Percentiles rank a stretch among this genome's conserved stretches.
Evolutionary conservation across 2,888 invertebrate species (phyloP).

Genomic region (Agrotis puta): DNA sequence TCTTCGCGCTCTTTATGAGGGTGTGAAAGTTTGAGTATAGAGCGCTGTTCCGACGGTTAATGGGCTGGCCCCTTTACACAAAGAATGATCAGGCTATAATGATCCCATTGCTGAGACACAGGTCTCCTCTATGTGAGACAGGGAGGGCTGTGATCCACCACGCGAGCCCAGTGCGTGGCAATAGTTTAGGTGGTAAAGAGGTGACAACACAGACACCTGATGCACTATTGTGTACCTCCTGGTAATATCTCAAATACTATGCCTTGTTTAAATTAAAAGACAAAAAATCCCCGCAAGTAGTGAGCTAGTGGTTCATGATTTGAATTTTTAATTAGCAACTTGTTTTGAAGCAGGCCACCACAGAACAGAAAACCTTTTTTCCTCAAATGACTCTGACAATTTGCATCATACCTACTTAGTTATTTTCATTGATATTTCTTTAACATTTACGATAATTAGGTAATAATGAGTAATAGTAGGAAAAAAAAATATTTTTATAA

Average conservation of each 20-base stretch:
- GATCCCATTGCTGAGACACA: no score
- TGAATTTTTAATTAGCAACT: slow-evolving; percentile 49
- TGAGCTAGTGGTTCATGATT: slow-evolving; percentile 13
- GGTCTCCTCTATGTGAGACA: no score
- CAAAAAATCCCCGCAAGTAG: slow-evolving; percentile 2
- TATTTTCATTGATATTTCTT: neutral
- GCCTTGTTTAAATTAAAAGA: neutral
- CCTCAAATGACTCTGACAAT: slow-evolving; percentile 31
- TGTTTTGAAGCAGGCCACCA: slow-evolving; percentile 30
- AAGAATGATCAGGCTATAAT: no score
- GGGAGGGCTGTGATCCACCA: no score
- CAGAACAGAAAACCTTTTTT: slow-evolving; percentile 18
- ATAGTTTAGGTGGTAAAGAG: no score
- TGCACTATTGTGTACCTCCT: neutral
- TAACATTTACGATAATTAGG: neutral
- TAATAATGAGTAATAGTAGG: neutral
- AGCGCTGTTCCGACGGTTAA: no score
- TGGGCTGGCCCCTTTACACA: no score
- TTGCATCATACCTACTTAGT: neutral
- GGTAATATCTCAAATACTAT: neutral
- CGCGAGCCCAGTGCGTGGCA: no score
- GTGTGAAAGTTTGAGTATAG: no score
- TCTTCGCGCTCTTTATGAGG: no score
- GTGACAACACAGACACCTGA: neutral
- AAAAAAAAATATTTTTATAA: slow-evolving; percentile 7